A percentile compares a stretch with the other conserved stretches of the same genome.
Evolutionary conservation across 1,140 invertebrate species (phyloP).

Genomic region (Plodia interpunctella): DNA sequence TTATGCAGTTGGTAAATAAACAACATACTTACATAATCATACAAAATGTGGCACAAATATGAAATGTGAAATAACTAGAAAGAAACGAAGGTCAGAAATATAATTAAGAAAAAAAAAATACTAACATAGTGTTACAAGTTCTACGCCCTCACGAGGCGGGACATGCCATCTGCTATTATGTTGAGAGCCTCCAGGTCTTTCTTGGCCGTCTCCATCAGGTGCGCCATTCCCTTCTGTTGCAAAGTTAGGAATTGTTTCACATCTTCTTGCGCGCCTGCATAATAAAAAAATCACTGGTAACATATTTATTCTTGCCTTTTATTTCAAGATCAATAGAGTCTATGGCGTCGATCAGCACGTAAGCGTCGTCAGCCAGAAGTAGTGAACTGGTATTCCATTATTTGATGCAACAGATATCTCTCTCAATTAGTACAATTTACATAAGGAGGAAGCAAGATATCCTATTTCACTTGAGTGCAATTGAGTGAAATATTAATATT

Average conservation of each 20-base stretch:
- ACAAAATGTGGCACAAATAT: too few relatives aligned
- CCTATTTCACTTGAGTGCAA: too few relatives aligned
- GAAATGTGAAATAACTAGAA: not conserved
- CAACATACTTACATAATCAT: too few relatives aligned
- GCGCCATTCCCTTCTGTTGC: conserved; percentile 90
- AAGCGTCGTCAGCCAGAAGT: too few relatives aligned
- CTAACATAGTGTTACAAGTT: not conserved
- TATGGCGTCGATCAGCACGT: too few relatives aligned
- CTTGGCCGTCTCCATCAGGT: conserved; percentile 88
- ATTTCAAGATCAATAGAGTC: not conserved
- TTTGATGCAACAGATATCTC: too few relatives aligned
- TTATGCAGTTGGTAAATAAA: too few relatives aligned
- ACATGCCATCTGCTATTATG: conserved; percentile 88
- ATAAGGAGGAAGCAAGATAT: too few relatives aligned
- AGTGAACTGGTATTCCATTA: too few relatives aligned
- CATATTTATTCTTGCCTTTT: conserved; percentile 8
- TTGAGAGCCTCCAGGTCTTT: conserved; percentile 86
- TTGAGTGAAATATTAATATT: too few relatives aligned
- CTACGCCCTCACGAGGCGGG: conserved; percentile 53
- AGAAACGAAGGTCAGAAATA: not conserved
- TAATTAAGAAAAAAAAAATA: not conserved
- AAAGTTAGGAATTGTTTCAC: conserved; percentile 86
- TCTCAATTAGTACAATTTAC: too few relatives aligned
- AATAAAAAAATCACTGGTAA: not conserved
- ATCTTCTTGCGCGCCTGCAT: conserved; percentile 79